Evolutionary conservation across 2,113 vertebrate species (phyloP).

Genomic region (Spea multiplicata): DNA sequence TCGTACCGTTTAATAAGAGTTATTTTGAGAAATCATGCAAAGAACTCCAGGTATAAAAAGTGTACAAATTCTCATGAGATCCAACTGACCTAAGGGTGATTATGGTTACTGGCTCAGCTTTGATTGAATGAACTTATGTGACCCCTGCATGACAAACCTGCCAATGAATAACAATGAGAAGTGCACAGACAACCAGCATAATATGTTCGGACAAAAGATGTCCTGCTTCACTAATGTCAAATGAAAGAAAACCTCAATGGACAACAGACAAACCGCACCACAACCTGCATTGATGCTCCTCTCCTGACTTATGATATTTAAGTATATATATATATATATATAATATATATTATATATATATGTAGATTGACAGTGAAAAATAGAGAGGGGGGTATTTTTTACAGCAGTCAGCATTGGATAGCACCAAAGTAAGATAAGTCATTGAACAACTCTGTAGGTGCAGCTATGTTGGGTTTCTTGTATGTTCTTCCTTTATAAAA

Average conservation of each 20-base stretch:
- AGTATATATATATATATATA: too few species aligned
- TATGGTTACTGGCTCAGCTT: slow-evolving; percentile 57
- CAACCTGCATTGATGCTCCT: too few species aligned
- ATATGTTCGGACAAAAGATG: slow-evolving; percentile 44
- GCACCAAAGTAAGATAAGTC: too few species aligned
- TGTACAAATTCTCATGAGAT: slow-evolving; percentile 56
- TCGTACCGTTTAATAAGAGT: slow-evolving; percentile 46
- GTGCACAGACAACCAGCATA: slow-evolving; percentile 49
- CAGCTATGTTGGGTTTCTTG: too few species aligned
- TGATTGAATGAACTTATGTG: slow-evolving; percentile 68
- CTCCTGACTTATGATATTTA: too few species aligned
- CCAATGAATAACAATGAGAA: slow-evolving; percentile 58
- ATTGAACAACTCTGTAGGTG: too few species aligned
- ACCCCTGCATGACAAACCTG: slow-evolving; percentile 57
- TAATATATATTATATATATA: too few species aligned
- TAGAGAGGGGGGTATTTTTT: too few species aligned
- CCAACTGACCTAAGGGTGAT: slow-evolving; percentile 54
- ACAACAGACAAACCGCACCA: not conserved
- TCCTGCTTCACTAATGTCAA: slow-evolving; percentile 17
- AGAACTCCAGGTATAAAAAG: slow-evolving; percentile 55
- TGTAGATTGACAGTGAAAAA: too few species aligned
- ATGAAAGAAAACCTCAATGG: slow-evolving; percentile 18
- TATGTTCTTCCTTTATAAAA: too few species aligned
- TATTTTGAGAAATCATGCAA: slow-evolving; percentile 57
- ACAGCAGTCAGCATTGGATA: too few species aligned